Base-by-base conservation (phyloP, 1,140 invertebrate species). In the Yoshiicerus persimilis region DNA sequence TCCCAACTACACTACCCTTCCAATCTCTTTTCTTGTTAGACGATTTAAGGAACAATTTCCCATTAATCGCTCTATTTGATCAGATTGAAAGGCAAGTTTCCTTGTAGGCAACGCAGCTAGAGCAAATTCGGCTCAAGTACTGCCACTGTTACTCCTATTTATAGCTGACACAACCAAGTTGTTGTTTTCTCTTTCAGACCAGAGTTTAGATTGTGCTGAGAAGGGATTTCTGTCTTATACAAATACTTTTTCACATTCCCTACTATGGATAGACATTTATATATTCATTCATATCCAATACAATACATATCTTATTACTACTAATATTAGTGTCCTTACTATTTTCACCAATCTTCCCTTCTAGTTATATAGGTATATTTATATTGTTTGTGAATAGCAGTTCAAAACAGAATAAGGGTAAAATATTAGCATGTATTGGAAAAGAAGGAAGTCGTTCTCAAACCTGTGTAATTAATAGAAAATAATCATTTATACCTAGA, bases 41-140 rank as follows among this genome's bases (percentile, higher is more conserved):
- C 75, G 75, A 34, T 80, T 80, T 80, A 80, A 38, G 75, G 75
- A 80, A 80, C 75, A 80, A 34, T 36, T 80, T 80, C 34, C 75
- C 30, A 80, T 80, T 80, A 80, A 80, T 80, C 75, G 75, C 75
- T 36, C 75, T 80, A 80, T 80, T 80, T 80, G 75, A 80, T 80
- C 75, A 80, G 75, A 80, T 80, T 80, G 32, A 80, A n/a, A 80
- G 75, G 75, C 75, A 80, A 80, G 75, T 80, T 80, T 80, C 47
- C 16, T n/a, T 56, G 16, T 1, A 56, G 47, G 47, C 16, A 56
- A 13, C 20, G 64, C 13, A 13, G 64, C 13, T 16, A 56, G 16
- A 56, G 66, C 25, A 70, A 30, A 30, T 66, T 70, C 66, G 10
- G 25, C 27, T 30, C 25, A 30, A 30, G 5, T 36, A 36, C 75